Evolutionary conservation across 2,113 vertebrate species (phyloP).

Genomic region (Leptobrachium leishanense): DNA sequence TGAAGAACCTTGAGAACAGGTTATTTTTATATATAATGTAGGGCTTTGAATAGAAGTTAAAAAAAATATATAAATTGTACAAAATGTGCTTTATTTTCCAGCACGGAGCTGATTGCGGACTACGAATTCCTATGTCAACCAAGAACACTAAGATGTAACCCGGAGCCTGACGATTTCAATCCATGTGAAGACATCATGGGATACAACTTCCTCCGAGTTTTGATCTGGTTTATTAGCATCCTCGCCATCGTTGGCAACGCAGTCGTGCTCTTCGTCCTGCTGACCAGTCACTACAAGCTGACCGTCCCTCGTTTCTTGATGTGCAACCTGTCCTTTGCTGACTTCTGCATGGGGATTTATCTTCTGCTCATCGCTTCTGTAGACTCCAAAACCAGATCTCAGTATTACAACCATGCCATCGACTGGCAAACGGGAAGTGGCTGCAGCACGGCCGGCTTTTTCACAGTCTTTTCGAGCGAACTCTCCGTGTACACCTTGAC

Average conservation of each 20-base stretch:
- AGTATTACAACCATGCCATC: slow-evolving; percentile 90
- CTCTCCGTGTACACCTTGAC: slow-evolving; percentile 89
- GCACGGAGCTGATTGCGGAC: slow-evolving; percentile 56
- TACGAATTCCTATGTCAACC: slow-evolving; percentile 67
- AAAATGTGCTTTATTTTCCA: background rate
- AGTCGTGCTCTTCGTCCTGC: slow-evolving; percentile 75
- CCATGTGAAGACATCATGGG: slow-evolving; percentile 91
- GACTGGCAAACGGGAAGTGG: slow-evolving; percentile 88
- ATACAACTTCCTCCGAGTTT: slow-evolving; percentile 76
- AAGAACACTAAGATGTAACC: slow-evolving; percentile 76
- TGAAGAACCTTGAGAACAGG: no score
- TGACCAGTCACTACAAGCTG: slow-evolving; percentile 80
- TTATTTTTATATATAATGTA: no score
- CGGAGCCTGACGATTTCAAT: slow-evolving; percentile 83
- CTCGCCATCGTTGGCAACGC: slow-evolving; percentile 81
- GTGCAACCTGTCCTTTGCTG: slow-evolving; percentile 88
- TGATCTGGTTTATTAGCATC: slow-evolving; percentile 85
- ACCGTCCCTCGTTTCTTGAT: slow-evolving; percentile 88
- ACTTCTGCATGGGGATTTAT: slow-evolving; percentile 91
- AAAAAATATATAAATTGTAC: no score
- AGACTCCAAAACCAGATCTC: slow-evolving; percentile 75
- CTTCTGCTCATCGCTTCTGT: slow-evolving; percentile 85
- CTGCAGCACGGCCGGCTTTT: slow-evolving; percentile 79
- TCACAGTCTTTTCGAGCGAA: slow-evolving; percentile 89
- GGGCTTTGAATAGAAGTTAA: no score